phyloP scores from a whole-genome alignment of 1,140 invertebrate genomes.

The Hetaerina americana region DNA sequence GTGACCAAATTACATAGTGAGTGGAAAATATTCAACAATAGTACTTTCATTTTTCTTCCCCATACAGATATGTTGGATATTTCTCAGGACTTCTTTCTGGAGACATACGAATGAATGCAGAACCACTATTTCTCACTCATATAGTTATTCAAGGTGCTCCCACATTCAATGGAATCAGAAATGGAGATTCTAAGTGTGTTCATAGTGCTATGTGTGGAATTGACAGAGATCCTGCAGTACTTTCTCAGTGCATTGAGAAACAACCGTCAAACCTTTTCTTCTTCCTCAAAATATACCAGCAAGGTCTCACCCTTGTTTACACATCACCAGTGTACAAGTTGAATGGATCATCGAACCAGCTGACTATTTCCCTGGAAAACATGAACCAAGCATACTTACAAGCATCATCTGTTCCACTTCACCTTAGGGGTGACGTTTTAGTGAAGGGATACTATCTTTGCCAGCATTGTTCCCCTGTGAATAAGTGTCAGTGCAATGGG shows the following conservation, averaged over 20 bases:
- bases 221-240: too few relatives aligned
- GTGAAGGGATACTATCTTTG: slow-evolving; percentile 63
- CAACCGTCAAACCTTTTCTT: slow-evolving; percentile 53
- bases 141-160: slow-evolving; percentile 74
- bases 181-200: too few relatives aligned
- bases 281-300: slow-evolving; percentile 65
- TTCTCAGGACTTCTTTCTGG: slow-evolving; percentile 82
- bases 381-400: slow-evolving; percentile 45
- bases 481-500: slow-evolving; percentile 3
- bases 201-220: too few relatives aligned
- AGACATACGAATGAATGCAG: slow-evolving; percentile 71
- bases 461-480: not conserved
- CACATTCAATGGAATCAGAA: not conserved
- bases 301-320: slow-evolving; percentile 74
- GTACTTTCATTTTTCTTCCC: slow-evolving; percentile 14
- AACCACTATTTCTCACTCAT: slow-evolving; percentile 72
- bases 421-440: slow-evolving; percentile 74
- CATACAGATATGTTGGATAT: slow-evolving; percentile 68
- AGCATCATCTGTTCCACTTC: slow-evolving; percentile 31
- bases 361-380: slow-evolving; percentile 45
- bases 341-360: slow-evolving; percentile 39
- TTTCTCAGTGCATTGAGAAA: too few relatives aligned
- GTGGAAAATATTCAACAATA: too few relatives aligned
- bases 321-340: slow-evolving; percentile 69
- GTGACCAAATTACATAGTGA: too few relatives aligned